Base-by-base conservation (phyloP, 2,113 vertebrate species). In the Lepus americanus region DNA sequence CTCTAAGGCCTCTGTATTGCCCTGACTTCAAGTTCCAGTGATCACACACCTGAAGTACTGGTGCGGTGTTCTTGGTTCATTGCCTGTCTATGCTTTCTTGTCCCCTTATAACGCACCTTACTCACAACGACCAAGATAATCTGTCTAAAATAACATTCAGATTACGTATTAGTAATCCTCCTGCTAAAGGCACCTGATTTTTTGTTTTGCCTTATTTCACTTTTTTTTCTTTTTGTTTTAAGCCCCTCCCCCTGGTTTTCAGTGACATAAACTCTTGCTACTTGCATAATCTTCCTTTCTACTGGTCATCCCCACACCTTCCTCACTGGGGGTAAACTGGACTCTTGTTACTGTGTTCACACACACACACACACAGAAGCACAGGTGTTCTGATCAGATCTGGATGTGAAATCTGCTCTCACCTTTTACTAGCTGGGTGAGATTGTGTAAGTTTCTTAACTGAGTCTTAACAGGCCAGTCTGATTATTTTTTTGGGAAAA, bases 91-190 rank as follows among this genome's bases (percentile, higher is more conserved):
- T 39, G 51, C 25, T 20, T 19, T 31, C 67, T 83, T 72, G 36
- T 59, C 77, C 13, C 20, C 44, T 83, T 74, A 31, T 63, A 36
- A 82, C 49, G 23, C 27, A 77, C 17, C 59, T 76, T 53, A 6
- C 9, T 23, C 33, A 81, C 25, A 12, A 69, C 36, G 29, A 3
- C 55, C 82, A 36, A 49, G 9, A 31, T 14, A 36, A 17, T 80
- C 64, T 87, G 81, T 55, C 69, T 74, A 90, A 94, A 73, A 88
- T 78, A 86, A 72, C 27, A 44, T 88, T 87, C 17, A 49, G 25
- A 22, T 88, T 76, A 78, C 9, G 5, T n/a, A 49, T 72, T 51
- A 49, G 83, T 51, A 51, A 86, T 74, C 70, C 49, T 59, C 23
- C 49, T 66, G 14, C 79, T 23, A 36, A 81, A 87, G 19, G 6